phyloP scores from a whole-genome alignment of 1,140 invertebrate species.

The Drosophila erecta region DNA sequence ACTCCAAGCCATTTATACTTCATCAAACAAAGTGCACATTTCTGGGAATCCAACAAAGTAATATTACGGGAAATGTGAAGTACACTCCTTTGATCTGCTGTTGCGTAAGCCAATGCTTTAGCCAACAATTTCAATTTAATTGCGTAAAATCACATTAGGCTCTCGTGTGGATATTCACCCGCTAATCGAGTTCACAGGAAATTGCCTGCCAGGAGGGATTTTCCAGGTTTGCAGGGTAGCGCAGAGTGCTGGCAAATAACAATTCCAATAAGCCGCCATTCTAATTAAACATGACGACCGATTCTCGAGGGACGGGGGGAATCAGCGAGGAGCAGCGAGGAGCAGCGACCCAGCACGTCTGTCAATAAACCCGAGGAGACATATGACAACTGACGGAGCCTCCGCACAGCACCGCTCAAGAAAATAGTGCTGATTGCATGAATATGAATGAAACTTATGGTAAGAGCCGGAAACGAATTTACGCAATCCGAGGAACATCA shows the following conservation, averaged over 20 bases:
- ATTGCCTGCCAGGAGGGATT: background rate
- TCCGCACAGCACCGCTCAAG: background rate
- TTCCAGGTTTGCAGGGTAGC: constrained; percentile 10
- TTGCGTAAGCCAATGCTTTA: background rate
- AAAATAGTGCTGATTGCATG: background rate
- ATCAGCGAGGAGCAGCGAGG: background rate
- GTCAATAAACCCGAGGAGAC: constrained; percentile 28
- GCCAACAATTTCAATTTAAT: background rate
- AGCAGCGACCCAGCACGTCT: constrained; percentile 31
- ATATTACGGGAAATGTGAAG: background rate
- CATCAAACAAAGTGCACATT: background rate
- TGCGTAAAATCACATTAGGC: background rate
- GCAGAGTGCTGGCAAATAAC: constrained; percentile 10
- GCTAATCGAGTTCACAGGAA: background rate
- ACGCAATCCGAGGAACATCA: too few species aligned
- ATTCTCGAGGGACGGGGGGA: constrained; percentile 5
- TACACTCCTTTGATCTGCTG: background rate
- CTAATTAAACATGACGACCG: constrained; percentile 20
- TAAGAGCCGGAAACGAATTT: too few species aligned
- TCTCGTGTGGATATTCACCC: background rate
- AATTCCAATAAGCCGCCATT: constrained; percentile 20
- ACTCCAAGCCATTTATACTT: background rate
- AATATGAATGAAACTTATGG: too few species aligned
- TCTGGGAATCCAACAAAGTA: background rate
- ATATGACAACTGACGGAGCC: constrained; percentile 27